phyloP scores from a whole-genome alignment of 92 coral and sea anemone species.

The Montipora capitata region DNA sequence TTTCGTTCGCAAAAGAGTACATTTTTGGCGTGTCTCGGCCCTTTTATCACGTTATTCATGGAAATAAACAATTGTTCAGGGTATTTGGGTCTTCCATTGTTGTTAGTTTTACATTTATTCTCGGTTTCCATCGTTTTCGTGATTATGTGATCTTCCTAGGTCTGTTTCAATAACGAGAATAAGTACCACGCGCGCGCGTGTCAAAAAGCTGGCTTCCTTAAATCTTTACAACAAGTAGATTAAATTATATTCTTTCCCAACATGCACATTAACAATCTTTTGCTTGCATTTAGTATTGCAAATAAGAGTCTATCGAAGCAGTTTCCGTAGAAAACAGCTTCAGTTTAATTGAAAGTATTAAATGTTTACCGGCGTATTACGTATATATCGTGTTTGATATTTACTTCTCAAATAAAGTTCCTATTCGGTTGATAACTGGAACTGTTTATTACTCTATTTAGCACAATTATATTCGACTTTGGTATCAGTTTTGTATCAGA shows the following conservation, averaged over 20 bases:
- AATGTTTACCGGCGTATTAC: constrained; percentile 2
- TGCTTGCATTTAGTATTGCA: neutral
- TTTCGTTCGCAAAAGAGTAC: neutral
- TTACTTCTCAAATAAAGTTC: constrained; percentile 11
- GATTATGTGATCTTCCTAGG: too few species aligned
- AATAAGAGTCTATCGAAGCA: too few species aligned
- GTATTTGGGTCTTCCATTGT: too few species aligned
- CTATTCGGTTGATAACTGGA: neutral
- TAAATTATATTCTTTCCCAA: neutral
- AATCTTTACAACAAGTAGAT: too few species aligned
- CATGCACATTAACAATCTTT: neutral
- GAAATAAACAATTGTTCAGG: too few species aligned
- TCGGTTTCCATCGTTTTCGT: too few species aligned
- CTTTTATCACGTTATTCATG: neutral
- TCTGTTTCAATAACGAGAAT: too few species aligned
- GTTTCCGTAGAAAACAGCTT: neutral
- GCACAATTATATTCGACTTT: neutral
- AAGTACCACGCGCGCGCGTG: too few species aligned
- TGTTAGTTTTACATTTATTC: too few species aligned
- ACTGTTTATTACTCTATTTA: neutral
- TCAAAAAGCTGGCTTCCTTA: too few species aligned
- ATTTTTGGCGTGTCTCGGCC: neutral
- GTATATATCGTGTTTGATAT: neutral
- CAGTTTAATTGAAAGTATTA: neutral
- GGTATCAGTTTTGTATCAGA: neutral